Evolutionary conservation across 2,797 vertebrate species (phyloP), one percentile per base, ranked within the genome.

Genomic region (Sebastes diploproa): DNA sequence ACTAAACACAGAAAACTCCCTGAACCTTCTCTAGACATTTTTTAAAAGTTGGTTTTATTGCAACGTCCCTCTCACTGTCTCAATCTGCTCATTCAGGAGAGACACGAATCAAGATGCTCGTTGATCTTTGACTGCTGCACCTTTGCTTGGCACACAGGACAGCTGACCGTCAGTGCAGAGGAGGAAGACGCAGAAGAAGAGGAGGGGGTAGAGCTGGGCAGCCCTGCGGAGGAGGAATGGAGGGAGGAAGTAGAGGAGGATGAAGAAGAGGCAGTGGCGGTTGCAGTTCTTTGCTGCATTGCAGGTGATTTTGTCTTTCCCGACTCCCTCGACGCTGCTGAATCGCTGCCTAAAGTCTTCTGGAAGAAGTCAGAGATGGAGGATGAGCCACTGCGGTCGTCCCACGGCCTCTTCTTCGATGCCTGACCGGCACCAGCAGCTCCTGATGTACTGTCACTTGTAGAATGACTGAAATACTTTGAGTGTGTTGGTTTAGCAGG

Each of bases 31-130:
- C 29, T 3, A 8, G 7, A 34, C 20, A 3, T 9, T 52, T 52
- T 36, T 25, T 27, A 7, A 13, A 70, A 60, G 0, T 13, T 12
- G 3, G 2, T 72, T 67, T 66, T 46, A 52, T 54, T 83, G 60
- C 63, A 81, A 20, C 50, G 1, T 42, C 69, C 5, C 22, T 14
- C 6, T 20, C 7, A 12, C 14, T 8, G 38, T 34, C 4, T 7
- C 6, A 1, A 1, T 4, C 32, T 13, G 7, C 58, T 27, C 54
- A 0, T 16, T 93, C 84, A 95, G 29, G 54, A 82, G 1, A 99
- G 97, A 84, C 98, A 99, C 32, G 92, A 89, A 75, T 99, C 98
- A 22, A 99, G 94, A 89, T 99, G 98, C 69, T 96, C 88, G 18
- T 99, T 99, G 88, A 99, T 97, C 73, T 95, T 86, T 13, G 95